Conservation (phyloP, 2,888 invertebrate genomes). For the Rotaria sp. region DNA sequence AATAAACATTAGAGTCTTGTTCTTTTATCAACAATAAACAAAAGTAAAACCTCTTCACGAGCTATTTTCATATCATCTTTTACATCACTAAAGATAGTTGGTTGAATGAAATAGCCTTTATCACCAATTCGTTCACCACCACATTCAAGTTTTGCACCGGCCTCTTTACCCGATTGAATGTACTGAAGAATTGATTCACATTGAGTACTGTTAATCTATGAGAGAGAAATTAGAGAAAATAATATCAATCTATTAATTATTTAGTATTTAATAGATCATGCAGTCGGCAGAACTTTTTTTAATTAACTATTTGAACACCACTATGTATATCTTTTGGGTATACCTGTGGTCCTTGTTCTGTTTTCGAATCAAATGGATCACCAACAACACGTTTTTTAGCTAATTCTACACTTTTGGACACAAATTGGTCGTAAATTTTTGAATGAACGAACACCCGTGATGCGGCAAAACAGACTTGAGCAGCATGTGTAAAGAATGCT, state of each 20-base stretch:
- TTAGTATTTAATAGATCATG: too few species aligned
- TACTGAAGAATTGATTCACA: conserved; percentile 64
- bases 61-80: conserved; percentile 57
- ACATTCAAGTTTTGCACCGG: conserved; percentile 70
- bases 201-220: neutral
- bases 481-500: conserved; percentile 57
- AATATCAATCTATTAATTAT: too few species aligned
- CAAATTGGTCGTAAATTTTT: conserved; percentile 22
- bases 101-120: conserved; percentile 57
- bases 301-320: too few species aligned
- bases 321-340: too few species aligned
- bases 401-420: neutral
- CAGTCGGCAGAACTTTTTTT: too few species aligned
- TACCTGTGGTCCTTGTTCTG: conserved; percentile 49
- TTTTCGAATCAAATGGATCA: conserved; percentile 44
- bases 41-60: conserved; percentile 53
- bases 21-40: too few species aligned
- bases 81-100: conserved; percentile 58
- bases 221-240: neutral
- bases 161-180: conserved; percentile 69
- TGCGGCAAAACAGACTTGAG: conserved; percentile 75
- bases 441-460: conserved; percentile 15
- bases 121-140: conserved; percentile 62
- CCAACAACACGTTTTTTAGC: neutral
- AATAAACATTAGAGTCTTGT: neutral